A percentile compares a stretch with the other conserved stretches of the same genome.
Conservation (phyloP, 2,888 invertebrate genomes). For the Pheosia tremula region DNA sequence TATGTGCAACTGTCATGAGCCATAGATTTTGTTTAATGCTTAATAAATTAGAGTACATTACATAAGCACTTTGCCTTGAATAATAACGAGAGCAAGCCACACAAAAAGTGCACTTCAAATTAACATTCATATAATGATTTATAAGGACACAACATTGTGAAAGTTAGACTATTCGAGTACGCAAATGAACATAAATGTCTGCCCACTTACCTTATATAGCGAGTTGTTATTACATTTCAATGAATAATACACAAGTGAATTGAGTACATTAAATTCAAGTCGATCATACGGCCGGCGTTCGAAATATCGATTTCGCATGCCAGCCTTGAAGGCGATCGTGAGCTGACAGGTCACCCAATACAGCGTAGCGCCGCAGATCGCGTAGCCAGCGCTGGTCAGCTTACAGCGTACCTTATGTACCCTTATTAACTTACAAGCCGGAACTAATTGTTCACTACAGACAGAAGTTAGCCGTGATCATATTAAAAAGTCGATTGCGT, state of each 20-base stretch:
- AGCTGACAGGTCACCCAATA: conserved; percentile 56
- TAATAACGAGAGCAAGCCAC: conserved; percentile 11
- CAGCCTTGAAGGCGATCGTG: conserved; percentile 71
- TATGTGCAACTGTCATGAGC: not conserved
- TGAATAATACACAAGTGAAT: conserved; percentile 45
- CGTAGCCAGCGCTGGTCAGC: conserved; percentile 44
- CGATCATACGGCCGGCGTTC: conserved; percentile 57
- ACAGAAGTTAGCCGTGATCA: conserved; percentile 60
- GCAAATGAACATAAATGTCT: conserved; percentile 46
- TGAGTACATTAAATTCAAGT: conserved; percentile 57
- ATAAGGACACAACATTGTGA: conserved; percentile 53
- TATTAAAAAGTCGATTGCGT: conserved; percentile 68
- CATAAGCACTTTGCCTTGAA: conserved; percentile 17
- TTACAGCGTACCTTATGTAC: conserved; percentile 47
- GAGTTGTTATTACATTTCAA: conserved; percentile 41
- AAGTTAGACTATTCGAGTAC: conserved; percentile 42
- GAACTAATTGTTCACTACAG: conserved; percentile 66
- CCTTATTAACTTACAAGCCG: conserved; percentile 73
- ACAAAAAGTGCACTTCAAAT: conserved; percentile 31
- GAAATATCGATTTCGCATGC: conserved; percentile 62
- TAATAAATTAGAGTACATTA: not conserved
- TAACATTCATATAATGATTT: conserved; percentile 21
- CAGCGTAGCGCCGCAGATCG: conserved; percentile 46
- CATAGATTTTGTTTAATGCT: not conserved
- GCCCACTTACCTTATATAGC: conserved; percentile 24